Base-by-base conservation (phyloP, 1,140 invertebrate species). In the Drosophila nasuta region DNA sequence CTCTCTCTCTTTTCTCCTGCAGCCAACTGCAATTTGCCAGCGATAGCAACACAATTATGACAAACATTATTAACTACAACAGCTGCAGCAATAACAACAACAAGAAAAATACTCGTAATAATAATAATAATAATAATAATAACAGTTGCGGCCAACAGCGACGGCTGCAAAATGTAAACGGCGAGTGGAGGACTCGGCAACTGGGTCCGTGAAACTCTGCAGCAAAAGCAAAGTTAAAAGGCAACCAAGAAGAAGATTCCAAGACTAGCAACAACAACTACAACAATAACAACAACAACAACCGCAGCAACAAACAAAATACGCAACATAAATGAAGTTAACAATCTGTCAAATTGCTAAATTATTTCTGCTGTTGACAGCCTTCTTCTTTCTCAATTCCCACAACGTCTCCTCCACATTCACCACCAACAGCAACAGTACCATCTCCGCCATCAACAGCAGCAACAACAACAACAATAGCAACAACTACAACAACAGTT, bases 281-380 rank as follows among this genome's bases (percentile, higher is more conserved):
- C 56, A 65, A 8, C 41, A 60, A 30, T 45, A 20, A 20, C 5
- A 20, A 20, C 20, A 59, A 48, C 5, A 56, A 69, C 66, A 76
- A 72, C 75, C 49, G 54, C 52, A 69, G 56, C 67, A 67, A 72
- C 71, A 79, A 72, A 77, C 48, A 73, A 86, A 82, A 87, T 82
- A 86, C 83, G 73, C 74, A 89, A 89, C 85, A 88, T 92, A 92
- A 92, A 92, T 92, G 91, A 92, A 92, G 91, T 92, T 92, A 89
- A 89, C 91, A 91, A 89, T 81, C 87, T 89, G 87, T 92, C 91
- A 91, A 83, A 89, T 89, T 92, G 81, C 79, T 91, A 92, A 92
- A 91, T 91, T 92, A 91, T 89, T 92, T 91, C 91, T 91, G 91
- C 91, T 92, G 91, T 76, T 91, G 91, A 92, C 91, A 91, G 91